Evolutionary conservation across 1,140 invertebrate species (phyloP).

Genomic region (Brachionus paranguensis): DNA sequence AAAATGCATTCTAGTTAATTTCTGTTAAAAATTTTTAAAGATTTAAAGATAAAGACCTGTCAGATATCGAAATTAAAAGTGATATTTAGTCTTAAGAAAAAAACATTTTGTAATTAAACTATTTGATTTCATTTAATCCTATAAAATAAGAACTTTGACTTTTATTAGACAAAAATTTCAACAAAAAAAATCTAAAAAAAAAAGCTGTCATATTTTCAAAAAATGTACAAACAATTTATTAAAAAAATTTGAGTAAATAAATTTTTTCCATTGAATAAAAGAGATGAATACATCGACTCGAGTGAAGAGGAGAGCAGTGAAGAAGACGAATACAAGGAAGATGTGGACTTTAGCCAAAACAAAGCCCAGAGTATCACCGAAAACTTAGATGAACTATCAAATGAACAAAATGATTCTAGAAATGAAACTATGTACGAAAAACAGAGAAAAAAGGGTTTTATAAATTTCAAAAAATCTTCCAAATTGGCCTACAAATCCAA

Average conservation of each 20-base stretch:
- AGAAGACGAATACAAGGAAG: slow-evolving; percentile 16
- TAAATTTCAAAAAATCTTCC: not conserved
- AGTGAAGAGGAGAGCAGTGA: slow-evolving; percentile 17
- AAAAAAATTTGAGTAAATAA: not conserved
- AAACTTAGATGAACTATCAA: not conserved
- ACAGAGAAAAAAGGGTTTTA: not conserved
- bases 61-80: too few relatives aligned
- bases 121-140: too few relatives aligned
- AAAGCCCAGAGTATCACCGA: not conserved
- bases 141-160: too few relatives aligned
- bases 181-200: too few relatives aligned
- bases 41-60: too few relatives aligned
- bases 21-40: too few relatives aligned
- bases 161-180: too few relatives aligned
- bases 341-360: slow-evolving; percentile 1
- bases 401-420: not conserved
- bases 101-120: too few relatives aligned
- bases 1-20: too few relatives aligned
- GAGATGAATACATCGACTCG: slow-evolving; percentile 7
- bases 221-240: not conserved
- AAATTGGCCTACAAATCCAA: slow-evolving; percentile 1
- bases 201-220: too few relatives aligned
- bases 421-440: slow-evolving; percentile 7
- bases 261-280: not conserved
- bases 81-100: too few relatives aligned